These are phyloP conservation scores for Scaptomyza pallida DNA, from an alignment of 1,140 invertebrate species.

Conservation along the genomic window DNA sequence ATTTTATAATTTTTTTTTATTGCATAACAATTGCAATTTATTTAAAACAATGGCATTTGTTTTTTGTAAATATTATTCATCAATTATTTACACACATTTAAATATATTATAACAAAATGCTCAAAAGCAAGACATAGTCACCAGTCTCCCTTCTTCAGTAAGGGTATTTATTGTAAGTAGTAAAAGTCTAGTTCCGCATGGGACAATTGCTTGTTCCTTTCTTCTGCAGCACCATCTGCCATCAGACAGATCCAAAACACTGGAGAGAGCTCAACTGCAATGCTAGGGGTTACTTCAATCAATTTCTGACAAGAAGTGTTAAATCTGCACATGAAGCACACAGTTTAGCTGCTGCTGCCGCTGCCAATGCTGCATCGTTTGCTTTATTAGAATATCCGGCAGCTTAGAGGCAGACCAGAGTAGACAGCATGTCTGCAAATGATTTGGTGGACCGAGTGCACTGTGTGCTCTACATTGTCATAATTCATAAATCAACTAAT, in stretches of 20 bases:
- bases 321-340: constrained; percentile 69
- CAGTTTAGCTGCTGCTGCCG: constrained; percentile 56
- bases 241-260: constrained; percentile 1
- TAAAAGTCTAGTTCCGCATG: constrained; percentile 72
- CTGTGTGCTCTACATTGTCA: constrained; percentile 67
- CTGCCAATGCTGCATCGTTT: constrained; percentile 14
- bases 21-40: too few relatives aligned
- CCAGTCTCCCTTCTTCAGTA: neutral
- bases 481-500: constrained; percentile 84
- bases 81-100: too few relatives aligned
- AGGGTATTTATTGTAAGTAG: constrained; percentile 19
- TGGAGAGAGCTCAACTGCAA: constrained; percentile 59
- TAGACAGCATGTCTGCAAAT: constrained; percentile 57
- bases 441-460: constrained; percentile 1
- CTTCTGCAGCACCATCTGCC: constrained; percentile 19
- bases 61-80: too few relatives aligned
- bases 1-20: too few relatives aligned
- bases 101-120: too few relatives aligned
- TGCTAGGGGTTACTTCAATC: constrained; percentile 80
- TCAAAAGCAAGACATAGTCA: neutral
- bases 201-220: constrained; percentile 76
- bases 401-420: constrained; percentile 53
- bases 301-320: constrained; percentile 83
- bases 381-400: constrained; percentile 83
- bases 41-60: too few relatives aligned